Evolutionary conservation across 2,113 vertebrate genomes (phyloP).

Genomic region (Tenebrosternarchus preto): DNA sequence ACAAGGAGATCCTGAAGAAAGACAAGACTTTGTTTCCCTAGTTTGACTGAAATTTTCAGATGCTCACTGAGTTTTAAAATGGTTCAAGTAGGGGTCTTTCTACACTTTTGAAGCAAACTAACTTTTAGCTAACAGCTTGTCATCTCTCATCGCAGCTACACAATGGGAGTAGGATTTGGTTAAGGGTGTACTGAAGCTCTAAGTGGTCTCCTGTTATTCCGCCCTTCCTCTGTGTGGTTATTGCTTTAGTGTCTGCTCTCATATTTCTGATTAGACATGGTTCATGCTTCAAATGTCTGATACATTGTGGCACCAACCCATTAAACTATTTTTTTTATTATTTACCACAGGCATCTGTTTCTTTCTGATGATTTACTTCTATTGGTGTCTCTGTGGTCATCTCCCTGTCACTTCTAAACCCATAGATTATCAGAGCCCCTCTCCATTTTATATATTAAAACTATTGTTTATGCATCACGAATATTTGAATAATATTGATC

Average conservation of each 20-base stretch:
- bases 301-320: conserved; percentile 21
- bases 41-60: too few species aligned
- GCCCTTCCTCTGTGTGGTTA: neutral
- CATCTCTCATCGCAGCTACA: neutral
- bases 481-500: neutral
- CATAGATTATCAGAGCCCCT: neutral
- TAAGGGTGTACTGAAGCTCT: neutral
- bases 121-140: neutral
- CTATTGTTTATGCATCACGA: too few species aligned
- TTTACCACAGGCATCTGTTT: conserved; percentile 23
- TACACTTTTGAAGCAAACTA: too few species aligned
- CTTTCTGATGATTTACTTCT: neutral
- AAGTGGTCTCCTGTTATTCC: conserved; percentile 10
- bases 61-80: too few species aligned
- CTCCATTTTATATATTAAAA: too few species aligned
- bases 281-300: conserved; percentile 34
- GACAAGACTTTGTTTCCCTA: too few species aligned
- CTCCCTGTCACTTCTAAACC: neutral
- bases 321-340: conserved; percentile 32
- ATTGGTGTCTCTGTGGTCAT: neutral
- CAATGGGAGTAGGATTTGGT: neutral
- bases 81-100: too few species aligned
- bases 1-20: neutral
- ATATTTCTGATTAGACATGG: conserved; percentile 37
- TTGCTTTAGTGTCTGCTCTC: conserved; percentile 36